Evolutionary conservation across 2,797 vertebrate species (phyloP).

Genomic region (Cyprinella venusta): DNA sequence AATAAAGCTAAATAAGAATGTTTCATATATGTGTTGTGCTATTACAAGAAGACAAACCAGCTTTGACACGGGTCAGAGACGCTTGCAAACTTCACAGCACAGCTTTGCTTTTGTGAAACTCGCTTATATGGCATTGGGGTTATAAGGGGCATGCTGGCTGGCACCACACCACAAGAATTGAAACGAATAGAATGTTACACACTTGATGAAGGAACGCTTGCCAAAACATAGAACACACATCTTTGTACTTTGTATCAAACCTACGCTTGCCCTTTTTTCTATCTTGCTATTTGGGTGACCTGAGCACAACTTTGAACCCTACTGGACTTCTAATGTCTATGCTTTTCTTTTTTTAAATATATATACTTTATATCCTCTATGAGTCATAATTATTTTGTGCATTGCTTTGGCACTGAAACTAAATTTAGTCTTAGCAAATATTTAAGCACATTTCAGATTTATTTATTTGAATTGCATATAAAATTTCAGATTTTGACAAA

Average conservation of each 20-base stretch:
- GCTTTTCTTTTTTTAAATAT: too few relatives aligned
- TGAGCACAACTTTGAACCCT: neutral
- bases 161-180: neutral
- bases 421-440: neutral
- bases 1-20: conserved; percentile 1
- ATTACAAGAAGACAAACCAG: conserved; percentile 44
- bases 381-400: neutral
- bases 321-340: neutral
- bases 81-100: neutral
- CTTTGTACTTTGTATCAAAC: conserved; percentile 3
- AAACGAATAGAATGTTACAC: neutral
- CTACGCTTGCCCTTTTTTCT: conserved; percentile 24
- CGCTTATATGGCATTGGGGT: conserved; percentile 1
- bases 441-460: neutral
- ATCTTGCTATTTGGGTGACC: neutral
- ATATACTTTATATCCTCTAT: neutral
- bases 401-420: neutral
- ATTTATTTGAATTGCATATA: neutral
- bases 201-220: neutral
- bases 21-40: conserved; percentile 14
- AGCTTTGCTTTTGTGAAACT: neutral
- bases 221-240: conserved; percentile 11
- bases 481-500: neutral
- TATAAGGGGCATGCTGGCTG: neutral
- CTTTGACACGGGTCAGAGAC: neutral